Base-by-base conservation (phyloP, 2,113 vertebrate species). In the Emydocephalus ijimae region DNA sequence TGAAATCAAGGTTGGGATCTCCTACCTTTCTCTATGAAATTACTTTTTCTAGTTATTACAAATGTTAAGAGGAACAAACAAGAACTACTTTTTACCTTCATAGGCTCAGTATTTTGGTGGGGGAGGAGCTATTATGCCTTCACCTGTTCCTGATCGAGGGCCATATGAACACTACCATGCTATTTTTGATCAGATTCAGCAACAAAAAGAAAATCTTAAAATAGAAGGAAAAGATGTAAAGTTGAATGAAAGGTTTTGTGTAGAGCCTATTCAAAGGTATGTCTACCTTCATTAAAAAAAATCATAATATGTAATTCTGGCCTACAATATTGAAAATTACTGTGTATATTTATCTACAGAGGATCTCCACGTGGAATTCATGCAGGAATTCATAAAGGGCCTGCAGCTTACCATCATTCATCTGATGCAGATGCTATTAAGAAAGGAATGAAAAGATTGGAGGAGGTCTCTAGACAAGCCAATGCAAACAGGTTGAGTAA, bases 381-480 rank as follows among this genome's bases (percentile, higher is more conserved):
- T 94, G 97, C 98, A 92, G 97, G 97, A 94, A 95, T 97, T 93
- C 95, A 97, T 95, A 98, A 97, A 59, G 97, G 97, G 52, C 96
- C 97, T 39, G 94, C 96, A 95, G 96, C 93, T 96, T 97, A 93
- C 92, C 96, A 95, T 81, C 95, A 96, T 95, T 95, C 96, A 54
- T 95, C 98, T 11, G 97, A 98, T 97, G 95, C 97, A 93, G 96
- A 97, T 95, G 95, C 95, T 92, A 92, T 98, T 95, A 98, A 97
- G 95, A 98, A 97, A 96, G 98, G 98, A 97, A 97, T 98, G 94
- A 98, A 98, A 96, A 98, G 98, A 97, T 97, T 98, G 94, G 98
- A 99, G 96, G 95, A 97, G 9, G 95, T 98, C 88, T 98, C 98
- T 94, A 98, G 97, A 96, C 98, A 98, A 95, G 97, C 97, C 92